phyloP scores from a whole-genome alignment of 2,113 vertebrate genomes.

The Brachyhypopomus occidentalis region DNA sequence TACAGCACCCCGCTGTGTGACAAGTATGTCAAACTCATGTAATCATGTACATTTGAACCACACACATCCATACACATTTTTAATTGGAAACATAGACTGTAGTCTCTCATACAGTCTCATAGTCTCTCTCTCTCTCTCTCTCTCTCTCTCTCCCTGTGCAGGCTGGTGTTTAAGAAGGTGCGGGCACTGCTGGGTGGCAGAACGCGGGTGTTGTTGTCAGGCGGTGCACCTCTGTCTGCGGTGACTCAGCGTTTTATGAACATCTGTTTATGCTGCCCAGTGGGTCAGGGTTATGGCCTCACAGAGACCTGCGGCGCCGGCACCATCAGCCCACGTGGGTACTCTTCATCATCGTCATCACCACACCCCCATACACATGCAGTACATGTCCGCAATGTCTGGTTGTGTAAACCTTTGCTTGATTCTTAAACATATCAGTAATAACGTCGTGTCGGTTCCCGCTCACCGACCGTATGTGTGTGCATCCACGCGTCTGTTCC shows the following conservation, averaged over 20 bases:
- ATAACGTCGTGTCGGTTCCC: too few species aligned
- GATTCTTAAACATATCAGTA: too few species aligned
- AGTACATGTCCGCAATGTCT: too few species aligned
- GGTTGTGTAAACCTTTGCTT: too few species aligned
- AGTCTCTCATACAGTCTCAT: background rate
- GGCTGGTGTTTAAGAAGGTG: conserved; percentile 90
- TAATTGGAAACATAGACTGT: background rate
- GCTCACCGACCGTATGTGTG: too few species aligned
- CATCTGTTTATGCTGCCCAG: conserved; percentile 94
- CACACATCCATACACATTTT: background rate
- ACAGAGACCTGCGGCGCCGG: conserved; percentile 91
- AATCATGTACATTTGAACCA: background rate
- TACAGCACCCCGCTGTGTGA: conserved; percentile 87
- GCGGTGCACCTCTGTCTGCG: conserved; percentile 91
- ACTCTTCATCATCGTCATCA: background rate
- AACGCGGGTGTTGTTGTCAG: conserved; percentile 85
- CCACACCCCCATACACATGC: too few species aligned
- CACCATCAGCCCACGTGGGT: conserved; percentile 87
- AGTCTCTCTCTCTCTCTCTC: background rate
- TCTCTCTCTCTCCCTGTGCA: conserved; percentile 57
- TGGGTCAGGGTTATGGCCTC: conserved; percentile 94
- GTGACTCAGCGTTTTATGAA: conserved; percentile 96
- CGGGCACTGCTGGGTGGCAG: conserved; percentile 87
- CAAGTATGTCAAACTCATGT: conserved; percentile 68
- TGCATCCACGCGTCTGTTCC: too few species aligned